These are phyloP conservation scores for Barypeithes pellucidus DNA, from an alignment of 2,888 invertebrate genomes.

Conservation along the genomic window DNA sequence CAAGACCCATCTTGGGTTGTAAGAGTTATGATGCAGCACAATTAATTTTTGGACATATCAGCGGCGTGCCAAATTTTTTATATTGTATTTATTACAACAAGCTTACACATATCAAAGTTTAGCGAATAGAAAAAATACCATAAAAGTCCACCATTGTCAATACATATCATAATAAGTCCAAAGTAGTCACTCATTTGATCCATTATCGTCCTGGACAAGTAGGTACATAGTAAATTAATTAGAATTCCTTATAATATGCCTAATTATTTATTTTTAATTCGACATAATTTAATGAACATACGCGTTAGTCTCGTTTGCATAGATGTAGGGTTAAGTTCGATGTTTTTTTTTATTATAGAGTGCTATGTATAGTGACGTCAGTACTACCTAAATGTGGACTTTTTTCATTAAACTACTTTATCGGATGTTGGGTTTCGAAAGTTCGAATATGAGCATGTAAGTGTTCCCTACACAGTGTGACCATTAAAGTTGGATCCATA, in stretches of 20 bases:
- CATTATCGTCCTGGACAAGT: conserved; percentile 50
- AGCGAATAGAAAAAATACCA: conserved; percentile 23
- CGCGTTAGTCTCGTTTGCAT: conserved; percentile 45
- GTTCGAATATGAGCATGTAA: conserved; percentile 30
- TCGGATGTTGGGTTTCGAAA: conserved; percentile 41
- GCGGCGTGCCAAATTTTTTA: too few species aligned
- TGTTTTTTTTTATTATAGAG: neutral
- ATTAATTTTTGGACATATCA: too few species aligned
- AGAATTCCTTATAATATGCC: conserved; percentile 55
- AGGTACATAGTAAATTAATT: conserved; percentile 58
- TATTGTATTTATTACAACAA: neutral
- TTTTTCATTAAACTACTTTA: conserved; percentile 46
- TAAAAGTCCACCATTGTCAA: conserved; percentile 34
- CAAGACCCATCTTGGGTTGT: too few species aligned
- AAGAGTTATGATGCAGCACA: too few species aligned
- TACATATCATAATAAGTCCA: conserved; percentile 52
- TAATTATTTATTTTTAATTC: conserved; percentile 53
- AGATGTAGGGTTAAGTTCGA: conserved; percentile 30
- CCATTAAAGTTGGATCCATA: too few species aligned
- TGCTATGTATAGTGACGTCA: neutral
- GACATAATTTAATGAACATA: conserved; percentile 37
- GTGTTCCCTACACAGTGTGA: too few species aligned
- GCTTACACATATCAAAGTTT: conserved; percentile 15
- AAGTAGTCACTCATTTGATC: conserved; percentile 52
- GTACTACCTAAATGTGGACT: conserved; percentile 41